These are phyloP conservation scores for Chelonia mydas DNA, from an alignment of 2,797 vertebrate species.

Conservation along the genomic window DNA sequence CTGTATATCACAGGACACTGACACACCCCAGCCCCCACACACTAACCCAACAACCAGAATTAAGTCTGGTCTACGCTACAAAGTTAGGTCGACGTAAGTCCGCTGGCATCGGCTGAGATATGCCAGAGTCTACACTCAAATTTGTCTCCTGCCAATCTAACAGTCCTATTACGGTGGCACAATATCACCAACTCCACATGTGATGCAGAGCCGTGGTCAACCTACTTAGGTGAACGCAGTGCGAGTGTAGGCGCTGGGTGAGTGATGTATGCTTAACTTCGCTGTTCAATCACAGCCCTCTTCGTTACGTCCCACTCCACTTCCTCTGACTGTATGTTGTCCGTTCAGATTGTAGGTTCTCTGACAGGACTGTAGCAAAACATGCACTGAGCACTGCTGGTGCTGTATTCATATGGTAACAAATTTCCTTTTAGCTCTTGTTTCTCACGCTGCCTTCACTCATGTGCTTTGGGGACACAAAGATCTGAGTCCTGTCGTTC, in stretches of 20 bases:
- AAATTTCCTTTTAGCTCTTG: background rate
- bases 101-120: no score
- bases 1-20: background rate
- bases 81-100: no score
- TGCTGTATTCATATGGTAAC: background rate
- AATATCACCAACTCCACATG: no score
- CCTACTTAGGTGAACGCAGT: no score
- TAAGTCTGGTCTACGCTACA: background rate
- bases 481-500: background rate
- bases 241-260: background rate
- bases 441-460: background rate
- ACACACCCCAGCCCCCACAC: background rate
- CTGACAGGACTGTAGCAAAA: background rate
- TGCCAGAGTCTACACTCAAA: no score
- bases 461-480: background rate
- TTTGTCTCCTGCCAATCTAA: no score
- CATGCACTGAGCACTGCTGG: background rate
- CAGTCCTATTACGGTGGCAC: no score
- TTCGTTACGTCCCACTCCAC: background rate
- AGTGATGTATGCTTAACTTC: accelerated
- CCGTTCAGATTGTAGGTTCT: background rate
- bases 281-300: background rate
- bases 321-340: accelerated
- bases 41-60: background rate
- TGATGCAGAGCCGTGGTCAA: no score